Percentiles rank a stretch among this genome's conserved stretches.
Evolutionary conservation across 2,797 vertebrate species (phyloP).

Genomic region (Labeo calbasu): DNA sequence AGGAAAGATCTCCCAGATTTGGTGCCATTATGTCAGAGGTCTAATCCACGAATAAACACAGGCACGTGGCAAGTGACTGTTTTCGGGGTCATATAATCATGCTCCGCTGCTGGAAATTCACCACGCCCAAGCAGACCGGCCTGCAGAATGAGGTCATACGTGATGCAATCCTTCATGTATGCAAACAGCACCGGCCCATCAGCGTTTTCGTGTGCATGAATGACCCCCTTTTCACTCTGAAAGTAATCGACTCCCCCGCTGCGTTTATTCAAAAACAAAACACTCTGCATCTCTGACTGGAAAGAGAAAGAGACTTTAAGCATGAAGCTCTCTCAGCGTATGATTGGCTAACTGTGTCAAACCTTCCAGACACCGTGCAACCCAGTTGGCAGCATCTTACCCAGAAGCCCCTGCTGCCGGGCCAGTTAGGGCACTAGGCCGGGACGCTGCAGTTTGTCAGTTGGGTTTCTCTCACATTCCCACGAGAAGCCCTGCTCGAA

Average conservation of each 20-base stretch:
- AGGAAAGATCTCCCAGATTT: conserved; percentile 15
- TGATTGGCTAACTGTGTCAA: conserved; percentile 21
- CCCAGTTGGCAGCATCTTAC: conserved; percentile 45
- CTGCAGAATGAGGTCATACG: conserved; percentile 34
- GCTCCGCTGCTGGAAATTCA: conserved; percentile 31
- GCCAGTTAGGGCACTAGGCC: conserved; percentile 42
- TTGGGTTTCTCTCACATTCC: conserved; percentile 20
- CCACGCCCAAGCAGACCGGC: conserved; percentile 27
- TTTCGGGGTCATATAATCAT: conserved; percentile 26
- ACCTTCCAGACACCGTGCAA: conserved; percentile 22
- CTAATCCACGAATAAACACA: conserved; percentile 30
- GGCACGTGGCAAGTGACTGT: conserved; percentile 31
- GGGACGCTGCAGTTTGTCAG: conserved; percentile 18
- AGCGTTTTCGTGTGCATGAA: background rate
- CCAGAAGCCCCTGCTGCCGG: conserved; percentile 24
- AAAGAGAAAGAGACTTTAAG: background rate
- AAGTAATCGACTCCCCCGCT: background rate
- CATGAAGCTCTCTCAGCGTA: background rate
- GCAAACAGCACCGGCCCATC: conserved; percentile 9
- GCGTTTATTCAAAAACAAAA: conserved; percentile 7
- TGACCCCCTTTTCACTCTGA: background rate
- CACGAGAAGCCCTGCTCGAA: conserved; percentile 12
- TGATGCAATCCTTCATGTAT: conserved; percentile 34
- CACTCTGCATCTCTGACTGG: background rate
- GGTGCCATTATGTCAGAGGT: conserved; percentile 2